Conservation (phyloP, 2,888 invertebrate species). For the Sycophila texana region DNA sequence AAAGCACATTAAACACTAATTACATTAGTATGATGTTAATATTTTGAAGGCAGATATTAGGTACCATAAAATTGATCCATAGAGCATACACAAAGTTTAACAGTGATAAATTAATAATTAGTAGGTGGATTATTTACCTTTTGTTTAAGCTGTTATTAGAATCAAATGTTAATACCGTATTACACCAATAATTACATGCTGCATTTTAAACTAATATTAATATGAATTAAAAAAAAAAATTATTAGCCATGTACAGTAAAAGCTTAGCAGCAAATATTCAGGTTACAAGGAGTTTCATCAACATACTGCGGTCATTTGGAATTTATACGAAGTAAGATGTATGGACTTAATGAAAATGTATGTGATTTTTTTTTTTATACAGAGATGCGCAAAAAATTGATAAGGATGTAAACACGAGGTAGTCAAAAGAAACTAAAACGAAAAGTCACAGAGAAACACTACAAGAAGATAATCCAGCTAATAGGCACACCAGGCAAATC, state of each 20-base stretch:
- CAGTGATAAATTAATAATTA: too few relatives aligned
- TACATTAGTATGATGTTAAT: background rate
- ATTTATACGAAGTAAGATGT: constrained; percentile 19
- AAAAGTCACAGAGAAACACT: too few relatives aligned
- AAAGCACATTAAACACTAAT: too few relatives aligned
- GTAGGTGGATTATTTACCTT: too few relatives aligned
- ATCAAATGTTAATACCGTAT: background rate
- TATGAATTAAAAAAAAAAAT: background rate
- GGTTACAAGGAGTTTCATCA: background rate
- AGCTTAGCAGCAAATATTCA: constrained; percentile 10
- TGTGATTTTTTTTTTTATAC: constrained; percentile 18
- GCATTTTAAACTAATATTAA: background rate
- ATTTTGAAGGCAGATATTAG: background rate
- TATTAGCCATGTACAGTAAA: constrained; percentile 1
- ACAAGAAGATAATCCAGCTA: too few relatives aligned
- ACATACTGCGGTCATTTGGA: constrained; percentile 14
- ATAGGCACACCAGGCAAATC: too few relatives aligned
- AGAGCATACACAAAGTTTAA: too few relatives aligned
- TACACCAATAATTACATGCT: background rate
- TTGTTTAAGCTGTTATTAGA: too few relatives aligned
- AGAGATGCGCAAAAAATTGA: background rate
- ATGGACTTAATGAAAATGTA: constrained; percentile 29
- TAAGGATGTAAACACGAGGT: background rate
- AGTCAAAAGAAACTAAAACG: background rate
- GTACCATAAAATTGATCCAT: background rate